Conservation (phyloP, 2,888 invertebrate species). For the Sphaeridia pumilis region DNA sequence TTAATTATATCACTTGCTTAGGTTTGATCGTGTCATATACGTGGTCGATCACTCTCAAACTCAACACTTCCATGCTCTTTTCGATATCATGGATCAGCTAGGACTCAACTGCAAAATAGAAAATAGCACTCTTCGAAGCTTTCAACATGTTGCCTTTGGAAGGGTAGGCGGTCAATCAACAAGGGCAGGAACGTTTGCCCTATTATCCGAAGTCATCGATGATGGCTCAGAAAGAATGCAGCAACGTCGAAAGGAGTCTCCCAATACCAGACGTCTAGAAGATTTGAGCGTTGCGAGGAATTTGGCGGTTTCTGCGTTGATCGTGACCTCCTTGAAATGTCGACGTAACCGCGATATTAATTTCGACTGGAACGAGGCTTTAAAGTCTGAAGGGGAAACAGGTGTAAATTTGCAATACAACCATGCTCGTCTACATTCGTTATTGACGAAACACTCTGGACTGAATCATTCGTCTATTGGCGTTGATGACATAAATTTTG, state of each 20-base stretch:
- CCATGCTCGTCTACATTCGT: constrained; percentile 70
- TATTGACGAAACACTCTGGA: constrained; percentile 53
- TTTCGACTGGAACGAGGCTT: constrained; percentile 71
- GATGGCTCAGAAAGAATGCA: constrained; percentile 65
- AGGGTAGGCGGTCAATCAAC: constrained; percentile 88
- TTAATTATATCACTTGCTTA: too few relatives aligned
- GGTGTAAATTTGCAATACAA: constrained; percentile 85
- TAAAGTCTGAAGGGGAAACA: constrained; percentile 56
- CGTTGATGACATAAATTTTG: constrained; percentile 13
- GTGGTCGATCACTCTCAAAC: constrained; percentile 75
- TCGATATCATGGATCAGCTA: constrained; percentile 52
- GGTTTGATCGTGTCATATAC: constrained; percentile 76
- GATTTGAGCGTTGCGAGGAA: constrained; percentile 15
- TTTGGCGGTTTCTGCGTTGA: constrained; percentile 70
- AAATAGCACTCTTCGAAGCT: not conserved
- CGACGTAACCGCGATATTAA: constrained; percentile 64
- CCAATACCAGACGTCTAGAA: constrained; percentile 47
- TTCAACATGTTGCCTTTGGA: constrained; percentile 62
- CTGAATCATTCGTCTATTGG: not conserved
- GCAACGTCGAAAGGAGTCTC: constrained; percentile 55
- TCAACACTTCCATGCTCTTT: constrained; percentile 63
- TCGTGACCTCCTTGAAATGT: constrained; percentile 77
- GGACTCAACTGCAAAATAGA: constrained; percentile 38
- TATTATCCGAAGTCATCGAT: constrained; percentile 74
- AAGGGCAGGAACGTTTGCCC: constrained; percentile 72